A percentile compares a stretch with the other conserved stretches of the same genome.
Evolutionary conservation across 2,113 vertebrate species (phyloP).

Genomic region (Rhabdornis inornatus): DNA sequence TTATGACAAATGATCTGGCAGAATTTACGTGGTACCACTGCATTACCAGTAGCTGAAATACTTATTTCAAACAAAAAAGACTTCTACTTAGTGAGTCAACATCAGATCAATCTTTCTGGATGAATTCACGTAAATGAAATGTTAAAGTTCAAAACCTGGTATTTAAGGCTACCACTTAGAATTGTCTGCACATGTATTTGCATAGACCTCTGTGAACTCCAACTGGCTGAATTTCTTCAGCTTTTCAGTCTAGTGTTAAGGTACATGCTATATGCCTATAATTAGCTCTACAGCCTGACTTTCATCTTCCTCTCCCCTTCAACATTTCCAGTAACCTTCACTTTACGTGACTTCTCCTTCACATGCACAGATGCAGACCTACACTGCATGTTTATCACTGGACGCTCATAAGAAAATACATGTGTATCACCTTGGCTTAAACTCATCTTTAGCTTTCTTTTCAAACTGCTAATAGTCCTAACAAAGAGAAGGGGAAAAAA

Average conservation of each 20-base stretch:
- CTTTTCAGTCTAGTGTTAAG: neutral
- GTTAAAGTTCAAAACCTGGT: neutral
- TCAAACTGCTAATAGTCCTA: neutral
- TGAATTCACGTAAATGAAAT: neutral
- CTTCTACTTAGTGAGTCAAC: neutral
- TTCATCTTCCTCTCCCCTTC: neutral
- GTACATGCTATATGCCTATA: neutral
- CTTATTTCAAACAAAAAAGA: neutral
- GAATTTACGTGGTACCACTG: neutral
- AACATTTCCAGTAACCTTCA: neutral
- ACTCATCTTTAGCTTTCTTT: neutral
- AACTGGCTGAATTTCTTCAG: neutral
- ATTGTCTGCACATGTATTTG: neutral
- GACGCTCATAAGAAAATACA: neutral
- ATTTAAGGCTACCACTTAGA: neutral
- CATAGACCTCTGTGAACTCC: neutral
- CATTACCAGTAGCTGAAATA: neutral
- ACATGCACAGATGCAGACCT: neutral
- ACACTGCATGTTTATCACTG: neutral
- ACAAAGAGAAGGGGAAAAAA: fast-evolving
- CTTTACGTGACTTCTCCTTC: neutral
- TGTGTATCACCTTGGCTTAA: fast-evolving
- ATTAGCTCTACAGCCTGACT: neutral
- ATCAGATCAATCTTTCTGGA: neutral
- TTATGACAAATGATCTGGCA: neutral